Base-by-base conservation (phyloP, 2,797 vertebrate species). In the Furcifer pardalis region DNA sequence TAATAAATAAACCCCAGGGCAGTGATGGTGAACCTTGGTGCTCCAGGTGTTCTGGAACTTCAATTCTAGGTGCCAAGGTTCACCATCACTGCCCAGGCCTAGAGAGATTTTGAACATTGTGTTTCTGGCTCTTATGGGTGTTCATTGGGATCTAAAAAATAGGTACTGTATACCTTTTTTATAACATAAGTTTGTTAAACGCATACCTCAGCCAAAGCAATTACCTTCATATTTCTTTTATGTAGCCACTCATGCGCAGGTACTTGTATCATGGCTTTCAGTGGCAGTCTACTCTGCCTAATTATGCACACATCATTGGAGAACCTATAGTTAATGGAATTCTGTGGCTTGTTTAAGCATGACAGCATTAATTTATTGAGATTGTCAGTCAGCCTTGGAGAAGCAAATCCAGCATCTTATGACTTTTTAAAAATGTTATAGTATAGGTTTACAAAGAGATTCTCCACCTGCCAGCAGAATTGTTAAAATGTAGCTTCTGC, bases 311-410 rank as follows among this genome's bases (percentile, higher is more conserved):
- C 69, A 87, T 86, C 63, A 71, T 90, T 87, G 84, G 91, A 85
- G 78, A 73, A 63, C 1, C 66, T 75, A 75, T 81, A 84, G 85
- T 90, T 89, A 90, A 87, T 92, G 87, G 85, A 90, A 87, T 88
- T 72, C 2, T 25, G 25, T 87, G 87, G 68, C 62, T 69, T 78
- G 42, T 74, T 75, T 52, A 72, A 79, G 44, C 19, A 35, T 65
- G 23, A 27, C n/a, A 44, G 23, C n/a, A 42, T 66, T 74, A 82
- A 68, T 74, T 0, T 62, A 62, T 59, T 85, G 84, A 88, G 69
- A 79, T 88, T 85, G 77, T 49, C 81, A 85, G 69, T 87, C 91
- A 69, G 72, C 81, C 87, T 79, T 83, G 59, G 42, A 66, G 72
- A 65, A 65, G 56, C 68, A 85, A 71, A 84, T 23, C 35, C 77